These are phyloP conservation scores for Lycaon pictus DNA, from an alignment of 2,113 vertebrate genomes.

Conservation along the genomic window DNA sequence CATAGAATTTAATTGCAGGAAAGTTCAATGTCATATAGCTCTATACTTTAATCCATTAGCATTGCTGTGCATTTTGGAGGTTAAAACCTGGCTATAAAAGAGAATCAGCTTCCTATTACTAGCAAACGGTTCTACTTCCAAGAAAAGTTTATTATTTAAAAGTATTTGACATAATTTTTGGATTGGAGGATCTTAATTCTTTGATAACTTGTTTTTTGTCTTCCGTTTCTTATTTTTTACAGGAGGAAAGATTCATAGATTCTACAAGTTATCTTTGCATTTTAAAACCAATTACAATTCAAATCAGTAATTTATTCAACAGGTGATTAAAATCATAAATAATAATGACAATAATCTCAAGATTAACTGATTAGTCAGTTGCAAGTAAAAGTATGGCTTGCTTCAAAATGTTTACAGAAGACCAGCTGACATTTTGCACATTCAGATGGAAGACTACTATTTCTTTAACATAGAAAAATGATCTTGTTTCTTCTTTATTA, in stretches of 20 bases:
- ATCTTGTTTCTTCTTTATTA: slow-evolving; percentile 44
- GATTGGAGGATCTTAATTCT: not conserved
- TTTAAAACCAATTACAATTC: slow-evolving; percentile 65
- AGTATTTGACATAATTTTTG: slow-evolving; percentile 57
- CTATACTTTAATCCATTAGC: slow-evolving; percentile 81
- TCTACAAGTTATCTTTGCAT: slow-evolving; percentile 16
- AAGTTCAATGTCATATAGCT: slow-evolving; percentile 86
- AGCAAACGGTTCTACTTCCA: slow-evolving; percentile 59
- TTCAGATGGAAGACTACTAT: slow-evolving; percentile 45
- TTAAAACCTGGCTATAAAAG: slow-evolving; percentile 74
- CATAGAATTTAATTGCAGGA: slow-evolving; percentile 84
- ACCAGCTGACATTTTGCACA: slow-evolving; percentile 47
- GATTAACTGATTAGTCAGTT: slow-evolving; percentile 58
- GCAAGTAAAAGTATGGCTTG: slow-evolving; percentile 32
- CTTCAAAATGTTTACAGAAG: slow-evolving; percentile 58
- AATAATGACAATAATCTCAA: not conserved
- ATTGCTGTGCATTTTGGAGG: slow-evolving; percentile 71
- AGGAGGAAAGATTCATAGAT: slow-evolving; percentile 60
- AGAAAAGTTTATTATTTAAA: slow-evolving; percentile 69
- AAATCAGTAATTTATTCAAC: not conserved
- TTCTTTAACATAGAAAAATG: not conserved
- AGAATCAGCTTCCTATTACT: slow-evolving; percentile 66
- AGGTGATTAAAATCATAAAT: slow-evolving; percentile 38
- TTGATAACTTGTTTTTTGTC: slow-evolving; percentile 32
- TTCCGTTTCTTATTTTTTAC: slow-evolving; percentile 20